Conservation (phyloP, 2,113 vertebrate species). For the Silurus asotus region DNA sequence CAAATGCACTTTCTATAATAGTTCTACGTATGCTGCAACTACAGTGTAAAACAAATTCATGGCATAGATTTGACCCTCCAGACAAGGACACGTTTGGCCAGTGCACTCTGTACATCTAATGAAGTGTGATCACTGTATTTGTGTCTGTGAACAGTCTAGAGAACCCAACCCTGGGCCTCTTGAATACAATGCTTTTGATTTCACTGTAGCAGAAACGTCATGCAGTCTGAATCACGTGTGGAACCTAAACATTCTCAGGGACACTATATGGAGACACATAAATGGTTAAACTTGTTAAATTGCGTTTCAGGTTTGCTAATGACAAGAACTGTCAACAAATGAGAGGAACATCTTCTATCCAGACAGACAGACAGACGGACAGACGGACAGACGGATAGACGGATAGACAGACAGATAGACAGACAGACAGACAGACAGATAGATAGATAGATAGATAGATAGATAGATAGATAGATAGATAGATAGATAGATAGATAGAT, state of each 20-base stretch:
- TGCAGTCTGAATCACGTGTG: neutral
- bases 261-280: neutral
- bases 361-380: no score
- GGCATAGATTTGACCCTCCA: neutral
- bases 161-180: neutral
- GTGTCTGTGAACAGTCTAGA: neutral
- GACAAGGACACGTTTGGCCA: neutral
- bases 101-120: neutral
- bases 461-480: no score
- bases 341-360: no score
- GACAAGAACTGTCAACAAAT: no score
- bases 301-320: neutral
- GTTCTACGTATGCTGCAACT: neutral
- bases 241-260: neutral
- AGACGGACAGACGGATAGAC: no score
- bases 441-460: no score
- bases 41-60: neutral
- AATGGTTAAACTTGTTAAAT: neutral
- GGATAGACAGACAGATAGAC: no score
- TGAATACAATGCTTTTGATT: neutral
- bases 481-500: no score
- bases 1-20: neutral
- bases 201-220: neutral
- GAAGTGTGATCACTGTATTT: neutral
- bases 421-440: no score